A percentile compares a stretch with the other conserved stretches of the same genome.
Conservation (phyloP, 2,113 vertebrate species). For the Nycticorax nycticorax region DNA sequence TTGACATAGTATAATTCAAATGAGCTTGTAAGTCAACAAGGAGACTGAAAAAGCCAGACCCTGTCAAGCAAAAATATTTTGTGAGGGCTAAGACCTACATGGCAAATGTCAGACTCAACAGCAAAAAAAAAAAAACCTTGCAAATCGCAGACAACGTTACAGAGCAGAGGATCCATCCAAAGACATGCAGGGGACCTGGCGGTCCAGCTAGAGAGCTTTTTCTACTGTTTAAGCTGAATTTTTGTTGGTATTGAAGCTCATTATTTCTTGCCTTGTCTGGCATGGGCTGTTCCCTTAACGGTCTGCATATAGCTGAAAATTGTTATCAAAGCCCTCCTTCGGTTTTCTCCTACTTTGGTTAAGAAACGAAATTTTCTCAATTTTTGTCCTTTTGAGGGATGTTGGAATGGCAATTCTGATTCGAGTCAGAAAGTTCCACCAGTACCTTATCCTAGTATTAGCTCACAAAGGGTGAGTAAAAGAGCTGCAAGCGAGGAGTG, state of each 20-base stretch:
- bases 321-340: background rate
- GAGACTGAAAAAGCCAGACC: background rate
- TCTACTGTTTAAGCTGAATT: background rate
- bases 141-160: background rate
- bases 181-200: background rate
- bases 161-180: background rate
- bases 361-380: background rate
- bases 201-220: background rate
- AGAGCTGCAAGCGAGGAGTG: background rate
- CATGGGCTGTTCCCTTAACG: background rate
- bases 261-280: background rate
- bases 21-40: background rate
- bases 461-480: background rate
- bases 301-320: too few relatives aligned
- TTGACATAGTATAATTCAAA: background rate
- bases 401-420: background rate
- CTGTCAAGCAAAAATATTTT: background rate
- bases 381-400: rapidly evolving
- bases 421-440: background rate
- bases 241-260: background rate
- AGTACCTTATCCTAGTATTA: too few relatives aligned
- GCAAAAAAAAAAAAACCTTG: background rate
- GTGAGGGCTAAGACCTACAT: background rate
- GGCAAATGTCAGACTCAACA: background rate
- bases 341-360: background rate